These are phyloP conservation scores for Lithosia quadra DNA, from an alignment of 2,888 invertebrate genomes.

Conservation along the genomic window DNA sequence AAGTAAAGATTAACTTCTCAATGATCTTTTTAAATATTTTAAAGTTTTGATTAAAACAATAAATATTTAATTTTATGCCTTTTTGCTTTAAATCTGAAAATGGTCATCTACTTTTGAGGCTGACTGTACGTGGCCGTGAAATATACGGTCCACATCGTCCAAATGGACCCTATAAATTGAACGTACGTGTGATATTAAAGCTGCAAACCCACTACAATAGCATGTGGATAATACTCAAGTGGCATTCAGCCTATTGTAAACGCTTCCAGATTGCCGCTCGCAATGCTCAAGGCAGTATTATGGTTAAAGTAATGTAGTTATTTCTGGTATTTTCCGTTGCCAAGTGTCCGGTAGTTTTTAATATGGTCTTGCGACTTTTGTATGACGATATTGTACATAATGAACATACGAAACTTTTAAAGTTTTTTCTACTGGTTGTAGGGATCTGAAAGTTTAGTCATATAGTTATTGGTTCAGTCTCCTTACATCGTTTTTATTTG, in stretches of 20 bases:
- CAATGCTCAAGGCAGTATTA: conserved; percentile 23
- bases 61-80: no score
- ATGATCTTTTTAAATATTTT: no score
- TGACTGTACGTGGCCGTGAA: no score
- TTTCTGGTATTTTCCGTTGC: conserved; percentile 18
- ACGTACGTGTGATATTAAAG: conserved; percentile 21
- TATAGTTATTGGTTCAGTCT: no score
- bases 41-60: no score
- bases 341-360: conserved; percentile 11
- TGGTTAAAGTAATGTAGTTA: conserved; percentile 17
- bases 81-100: no score
- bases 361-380: not conserved
- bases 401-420: not conserved
- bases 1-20: no score
- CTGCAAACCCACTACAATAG: conserved; percentile 16
- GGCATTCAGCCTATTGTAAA: conserved; percentile 18
- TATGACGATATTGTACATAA: not conserved
- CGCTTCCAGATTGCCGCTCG: conserved; percentile 17
- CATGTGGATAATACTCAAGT: conserved; percentile 19
- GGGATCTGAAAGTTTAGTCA: not conserved
- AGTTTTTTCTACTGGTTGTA: not conserved
- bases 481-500: no score
- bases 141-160: not conserved
- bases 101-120: no score
- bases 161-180: conserved; percentile 16